These are phyloP conservation scores for Alligator mississippiensis DNA, from an alignment of 2,113 vertebrate genomes.

Conservation along the genomic window DNA sequence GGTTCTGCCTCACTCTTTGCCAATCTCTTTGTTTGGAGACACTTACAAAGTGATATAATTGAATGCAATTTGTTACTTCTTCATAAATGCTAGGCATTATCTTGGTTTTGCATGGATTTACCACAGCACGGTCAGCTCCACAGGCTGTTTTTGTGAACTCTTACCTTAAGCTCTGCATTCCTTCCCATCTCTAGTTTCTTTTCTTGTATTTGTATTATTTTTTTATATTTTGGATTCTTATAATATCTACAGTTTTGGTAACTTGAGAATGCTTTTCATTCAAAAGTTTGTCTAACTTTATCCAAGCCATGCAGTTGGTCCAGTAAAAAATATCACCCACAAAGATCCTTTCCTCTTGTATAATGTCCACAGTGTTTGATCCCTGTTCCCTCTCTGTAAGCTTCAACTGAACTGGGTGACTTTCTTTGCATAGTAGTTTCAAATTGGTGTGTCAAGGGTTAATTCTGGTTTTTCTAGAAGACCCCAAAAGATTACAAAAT, in stretches of 20 bases:
- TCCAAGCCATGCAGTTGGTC: too few relatives aligned
- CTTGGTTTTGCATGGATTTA: not conserved
- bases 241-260: too few relatives aligned
- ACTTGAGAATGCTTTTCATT: too few relatives aligned
- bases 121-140: not conserved
- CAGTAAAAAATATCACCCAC: too few relatives aligned
- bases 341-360: too few relatives aligned
- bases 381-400: not conserved
- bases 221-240: not conserved
- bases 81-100: not conserved
- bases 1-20: not conserved
- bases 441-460: not conserved
- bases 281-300: too few relatives aligned
- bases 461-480: not conserved
- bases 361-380: not conserved
- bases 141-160: not conserved
- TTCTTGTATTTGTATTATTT: not conserved
- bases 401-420: not conserved
- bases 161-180: rapidly evolving
- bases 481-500: too few relatives aligned
- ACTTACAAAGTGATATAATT: not conserved
- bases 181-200: not conserved
- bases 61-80: not conserved
- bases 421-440: not conserved
- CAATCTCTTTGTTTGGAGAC: not conserved